Percentiles rank a stretch among this genome's conserved stretches.
Evolutionary conservation across 2,888 invertebrate genomes (phyloP).

Genomic region (Orchesella flavescens): DNA sequence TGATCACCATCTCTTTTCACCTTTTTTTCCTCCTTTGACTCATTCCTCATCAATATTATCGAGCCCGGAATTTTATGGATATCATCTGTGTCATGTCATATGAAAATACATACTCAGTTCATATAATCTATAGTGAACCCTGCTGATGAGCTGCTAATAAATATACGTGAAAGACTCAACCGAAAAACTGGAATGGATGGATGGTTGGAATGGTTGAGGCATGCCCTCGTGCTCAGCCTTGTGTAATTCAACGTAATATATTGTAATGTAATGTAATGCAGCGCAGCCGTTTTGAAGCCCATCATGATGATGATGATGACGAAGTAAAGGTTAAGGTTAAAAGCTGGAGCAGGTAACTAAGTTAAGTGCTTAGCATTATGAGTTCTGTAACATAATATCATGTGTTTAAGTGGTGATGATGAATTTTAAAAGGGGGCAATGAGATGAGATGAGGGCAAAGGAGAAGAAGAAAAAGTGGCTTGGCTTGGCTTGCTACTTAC

Average conservation of each 20-base stretch:
- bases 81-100: neutral
- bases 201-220: conserved; percentile 29
- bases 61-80: conserved; percentile 23
- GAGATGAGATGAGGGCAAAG: conserved; percentile 4
- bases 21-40: conserved; percentile 19
- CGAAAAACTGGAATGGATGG: conserved; percentile 49
- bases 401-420: conserved; percentile 35
- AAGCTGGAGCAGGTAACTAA: conserved; percentile 43
- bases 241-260: no score
- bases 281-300: neutral
- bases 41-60: conserved; percentile 16
- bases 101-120: neutral
- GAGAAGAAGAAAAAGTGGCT: neutral
- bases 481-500: no score
- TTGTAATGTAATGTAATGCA: no score
- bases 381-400: conserved; percentile 51
- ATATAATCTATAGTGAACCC: neutral
- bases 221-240: neutral
- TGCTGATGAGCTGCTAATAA: conserved; percentile 56
- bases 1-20: conserved; percentile 32
- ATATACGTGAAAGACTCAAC: conserved; percentile 40
- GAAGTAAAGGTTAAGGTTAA: conserved; percentile 51
- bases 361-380: conserved; percentile 24
- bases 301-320: no score
- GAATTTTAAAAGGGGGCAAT: neutral